Conservation (phyloP, 2,888 invertebrate species). For the Agrenia bidenticulata region DNA sequence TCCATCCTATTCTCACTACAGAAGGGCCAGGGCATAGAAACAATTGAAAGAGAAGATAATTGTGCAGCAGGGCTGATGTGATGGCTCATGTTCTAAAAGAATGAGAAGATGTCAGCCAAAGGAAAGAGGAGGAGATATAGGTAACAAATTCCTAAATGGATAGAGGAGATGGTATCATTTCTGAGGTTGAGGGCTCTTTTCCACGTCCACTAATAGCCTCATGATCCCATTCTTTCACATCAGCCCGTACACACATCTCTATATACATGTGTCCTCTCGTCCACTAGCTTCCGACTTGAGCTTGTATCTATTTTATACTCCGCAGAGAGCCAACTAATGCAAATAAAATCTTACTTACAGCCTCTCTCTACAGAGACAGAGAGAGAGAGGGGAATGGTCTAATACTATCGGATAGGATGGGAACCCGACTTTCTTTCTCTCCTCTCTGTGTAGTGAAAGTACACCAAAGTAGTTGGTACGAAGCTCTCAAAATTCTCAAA, state of each 20-base stretch:
- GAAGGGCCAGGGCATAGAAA: too few relatives aligned
- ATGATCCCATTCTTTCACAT: neutral
- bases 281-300: too few relatives aligned
- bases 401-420: slow-evolving; percentile 6
- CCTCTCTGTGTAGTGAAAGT: neutral
- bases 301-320: neutral
- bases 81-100: too few relatives aligned
- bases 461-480: neutral
- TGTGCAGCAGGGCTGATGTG: too few relatives aligned
- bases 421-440: neutral
- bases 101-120: too few relatives aligned
- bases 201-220: slow-evolving; percentile 10
- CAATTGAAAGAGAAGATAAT: too few relatives aligned
- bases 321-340: slow-evolving; percentile 9
- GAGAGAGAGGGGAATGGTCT: neutral
- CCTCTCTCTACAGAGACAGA: neutral
- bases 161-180: too few relatives aligned
- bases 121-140: neutral
- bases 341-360: slow-evolving; percentile 7
- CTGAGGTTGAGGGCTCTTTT: neutral
- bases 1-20: too few relatives aligned
- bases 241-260: too few relatives aligned
- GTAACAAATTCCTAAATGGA: too few relatives aligned
- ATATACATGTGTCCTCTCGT: too few relatives aligned
- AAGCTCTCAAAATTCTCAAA: slow-evolving; percentile 35